Evolutionary conservation across 2,797 vertebrate species (phyloP).

Genomic region (Mormyrus proboscirostris): DNA sequence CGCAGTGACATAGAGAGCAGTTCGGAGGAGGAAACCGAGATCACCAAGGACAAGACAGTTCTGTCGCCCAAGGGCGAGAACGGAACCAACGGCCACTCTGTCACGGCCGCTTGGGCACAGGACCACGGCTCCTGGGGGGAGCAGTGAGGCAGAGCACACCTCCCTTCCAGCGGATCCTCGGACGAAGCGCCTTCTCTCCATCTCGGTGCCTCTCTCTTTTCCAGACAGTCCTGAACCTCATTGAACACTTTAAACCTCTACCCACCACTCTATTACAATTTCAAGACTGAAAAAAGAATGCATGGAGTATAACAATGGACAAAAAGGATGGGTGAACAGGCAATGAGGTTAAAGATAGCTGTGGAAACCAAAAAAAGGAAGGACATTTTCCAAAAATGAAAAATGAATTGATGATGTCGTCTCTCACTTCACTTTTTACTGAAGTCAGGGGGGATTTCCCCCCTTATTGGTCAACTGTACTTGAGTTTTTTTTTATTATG

Average conservation of each 20-base stretch:
- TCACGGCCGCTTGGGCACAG: constrained; percentile 57
- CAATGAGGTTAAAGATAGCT: constrained; percentile 23
- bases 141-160: background rate
- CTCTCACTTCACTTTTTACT: constrained; percentile 38
- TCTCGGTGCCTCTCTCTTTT: background rate
- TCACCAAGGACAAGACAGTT: constrained; percentile 40
- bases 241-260: constrained; percentile 22
- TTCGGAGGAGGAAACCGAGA: constrained; percentile 78
- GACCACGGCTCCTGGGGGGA: constrained; percentile 57
- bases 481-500: constrained; percentile 32
- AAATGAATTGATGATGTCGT: constrained; percentile 26
- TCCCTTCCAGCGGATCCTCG: background rate
- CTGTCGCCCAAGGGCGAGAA: constrained; percentile 70
- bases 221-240: constrained; percentile 10
- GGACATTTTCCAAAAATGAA: constrained; percentile 11
- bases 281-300: constrained; percentile 21
- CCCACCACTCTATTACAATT: constrained; percentile 13
- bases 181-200: constrained; percentile 1
- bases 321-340: constrained; percentile 28
- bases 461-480: constrained; percentile 61
- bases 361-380: constrained; percentile 29
- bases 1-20: constrained; percentile 96
- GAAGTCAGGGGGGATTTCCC: constrained; percentile 41
- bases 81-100: constrained; percentile 74
- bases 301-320: constrained; percentile 15